These are phyloP conservation scores for Sylvia atricapilla DNA, from an alignment of 2,113 vertebrate genomes.

Conservation along the genomic window DNA sequence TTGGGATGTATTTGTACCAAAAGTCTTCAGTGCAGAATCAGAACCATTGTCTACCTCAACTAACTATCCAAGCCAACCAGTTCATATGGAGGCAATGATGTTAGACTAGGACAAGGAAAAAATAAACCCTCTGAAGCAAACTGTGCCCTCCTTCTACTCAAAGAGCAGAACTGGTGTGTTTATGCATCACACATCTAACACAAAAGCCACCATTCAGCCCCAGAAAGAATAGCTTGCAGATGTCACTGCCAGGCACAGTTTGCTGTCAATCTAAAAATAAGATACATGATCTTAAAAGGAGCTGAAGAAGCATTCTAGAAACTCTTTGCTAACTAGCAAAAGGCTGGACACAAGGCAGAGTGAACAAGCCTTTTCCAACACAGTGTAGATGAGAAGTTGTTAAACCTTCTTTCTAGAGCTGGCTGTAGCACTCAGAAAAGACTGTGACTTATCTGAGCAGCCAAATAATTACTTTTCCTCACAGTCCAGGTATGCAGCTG, in stretches of 20 bases:
- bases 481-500: neutral
- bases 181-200: conserved; percentile 50
- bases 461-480: neutral
- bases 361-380: neutral
- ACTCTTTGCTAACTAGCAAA: neutral
- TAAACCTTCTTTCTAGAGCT: neutral
- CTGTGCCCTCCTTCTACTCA: conserved; percentile 7
- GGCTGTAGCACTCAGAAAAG: neutral
- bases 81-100: neutral
- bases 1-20: neutral
- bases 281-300: neutral
- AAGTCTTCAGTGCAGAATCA: neutral
- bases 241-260: conserved; percentile 50
- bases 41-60: neutral
- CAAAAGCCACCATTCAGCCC: conserved; percentile 47
- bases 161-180: conserved; percentile 9
- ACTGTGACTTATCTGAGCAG: neutral
- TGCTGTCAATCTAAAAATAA: conserved; percentile 52
- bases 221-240: conserved; percentile 51
- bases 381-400: neutral
- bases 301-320: conserved; percentile 21
- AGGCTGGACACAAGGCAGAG: neutral
- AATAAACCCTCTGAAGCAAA: conserved; percentile 22
- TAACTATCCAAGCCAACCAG: neutral
- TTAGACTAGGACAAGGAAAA: neutral